phyloP scores from a whole-genome alignment of 2,113 vertebrate genomes.

The Procavia capensis region DNA sequence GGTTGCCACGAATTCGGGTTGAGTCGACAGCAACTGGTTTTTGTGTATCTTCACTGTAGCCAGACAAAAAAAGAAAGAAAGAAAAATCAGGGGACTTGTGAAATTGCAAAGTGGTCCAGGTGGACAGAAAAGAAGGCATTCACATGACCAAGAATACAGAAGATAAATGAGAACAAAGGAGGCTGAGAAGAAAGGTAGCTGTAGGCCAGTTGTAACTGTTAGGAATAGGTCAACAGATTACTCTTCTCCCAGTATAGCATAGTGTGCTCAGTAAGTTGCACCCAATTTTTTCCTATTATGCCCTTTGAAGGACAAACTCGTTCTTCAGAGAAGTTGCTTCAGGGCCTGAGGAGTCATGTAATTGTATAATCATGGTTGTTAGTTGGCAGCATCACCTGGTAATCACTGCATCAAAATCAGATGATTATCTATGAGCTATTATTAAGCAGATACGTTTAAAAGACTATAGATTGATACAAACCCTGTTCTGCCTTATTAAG shows the following conservation, averaged over 20 bases:
- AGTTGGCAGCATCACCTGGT: constrained; percentile 85
- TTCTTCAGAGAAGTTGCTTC: constrained; percentile 82
- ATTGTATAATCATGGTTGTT: constrained; percentile 83
- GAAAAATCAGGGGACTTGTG: constrained; percentile 25
- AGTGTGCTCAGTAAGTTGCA: constrained; percentile 57
- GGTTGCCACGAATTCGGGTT: not conserved
- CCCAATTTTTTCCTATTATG: constrained; percentile 78
- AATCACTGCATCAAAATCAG: constrained; percentile 85
- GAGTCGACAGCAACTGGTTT: not conserved
- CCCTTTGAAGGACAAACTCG: constrained; percentile 82
- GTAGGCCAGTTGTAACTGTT: constrained; percentile 69
- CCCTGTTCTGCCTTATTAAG: constrained; percentile 68
- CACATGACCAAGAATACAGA: not conserved
- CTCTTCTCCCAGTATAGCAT: constrained; percentile 23
- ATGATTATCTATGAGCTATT: constrained; percentile 79
- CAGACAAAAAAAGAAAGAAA: constrained; percentile 28
- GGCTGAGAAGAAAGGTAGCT: constrained; percentile 55
- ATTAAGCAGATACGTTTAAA: constrained; percentile 80
- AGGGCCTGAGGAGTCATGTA: constrained; percentile 80
- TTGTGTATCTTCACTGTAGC: constrained; percentile 64
- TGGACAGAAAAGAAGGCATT: constrained; percentile 67
- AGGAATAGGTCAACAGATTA: constrained; percentile 73
- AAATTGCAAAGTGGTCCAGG: constrained; percentile 62
- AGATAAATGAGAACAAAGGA: constrained; percentile 22
- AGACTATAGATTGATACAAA: constrained; percentile 76